Conservation (phyloP, 2,797 vertebrate species). For the Lacerta agilis region DNA sequence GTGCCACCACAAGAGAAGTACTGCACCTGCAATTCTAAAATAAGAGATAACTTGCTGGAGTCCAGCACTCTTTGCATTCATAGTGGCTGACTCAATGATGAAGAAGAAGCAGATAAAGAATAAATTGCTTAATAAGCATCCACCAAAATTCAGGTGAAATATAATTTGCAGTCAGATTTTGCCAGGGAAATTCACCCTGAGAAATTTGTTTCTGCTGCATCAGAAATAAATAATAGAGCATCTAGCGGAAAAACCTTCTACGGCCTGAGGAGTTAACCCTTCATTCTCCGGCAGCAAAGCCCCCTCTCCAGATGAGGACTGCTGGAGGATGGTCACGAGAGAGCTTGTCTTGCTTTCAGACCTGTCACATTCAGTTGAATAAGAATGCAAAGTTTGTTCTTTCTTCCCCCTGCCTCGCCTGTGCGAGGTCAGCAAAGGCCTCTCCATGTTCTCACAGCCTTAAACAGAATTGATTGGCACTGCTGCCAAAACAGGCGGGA, state of each 20-base stretch:
- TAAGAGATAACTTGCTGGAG: not conserved
- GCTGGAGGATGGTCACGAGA: conserved; percentile 19
- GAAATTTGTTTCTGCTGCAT: not conserved
- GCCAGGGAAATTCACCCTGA: not conserved
- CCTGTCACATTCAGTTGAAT: conserved; percentile 35
- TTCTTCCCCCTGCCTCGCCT: conserved; percentile 18
- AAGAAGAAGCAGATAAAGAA: not conserved
- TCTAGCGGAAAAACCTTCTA: not conserved
- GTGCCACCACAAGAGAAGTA: too few relatives aligned
- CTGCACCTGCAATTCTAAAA: too few relatives aligned
- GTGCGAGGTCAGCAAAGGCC: conserved; percentile 26
- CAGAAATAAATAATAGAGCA: not conserved
- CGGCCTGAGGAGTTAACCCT: not conserved
- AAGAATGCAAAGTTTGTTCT: conserved; percentile 1
- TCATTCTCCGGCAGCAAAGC: not conserved
- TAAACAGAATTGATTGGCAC: conserved; percentile 10
- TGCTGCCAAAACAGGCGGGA: conserved; percentile 26
- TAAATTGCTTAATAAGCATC: not conserved
- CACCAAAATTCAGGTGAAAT: not conserved
- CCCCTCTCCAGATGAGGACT: not conserved
- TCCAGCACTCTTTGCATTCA: not conserved
- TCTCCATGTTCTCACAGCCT: conserved; percentile 19
- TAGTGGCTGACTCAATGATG: not conserved
- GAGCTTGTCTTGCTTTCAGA: conserved; percentile 45
- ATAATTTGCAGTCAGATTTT: not conserved